phyloP scores from a whole-genome alignment of 64 coral and sea anemone genomes.

The Acropora yongei region DNA sequence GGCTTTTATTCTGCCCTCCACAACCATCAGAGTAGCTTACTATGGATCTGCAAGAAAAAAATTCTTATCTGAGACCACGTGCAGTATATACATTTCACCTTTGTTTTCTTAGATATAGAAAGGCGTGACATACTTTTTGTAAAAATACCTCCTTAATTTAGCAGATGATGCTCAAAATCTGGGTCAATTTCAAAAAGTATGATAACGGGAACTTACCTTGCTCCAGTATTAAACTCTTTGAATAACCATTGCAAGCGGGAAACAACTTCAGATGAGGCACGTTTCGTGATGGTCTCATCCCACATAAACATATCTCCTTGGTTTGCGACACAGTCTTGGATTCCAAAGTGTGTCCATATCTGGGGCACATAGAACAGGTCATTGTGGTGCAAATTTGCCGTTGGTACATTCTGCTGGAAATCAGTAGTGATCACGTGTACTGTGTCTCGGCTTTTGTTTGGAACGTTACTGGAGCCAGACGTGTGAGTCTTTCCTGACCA shows the following conservation, averaged over 20 bases:
- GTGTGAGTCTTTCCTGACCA: constrained; percentile 8
- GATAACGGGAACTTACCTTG: not conserved
- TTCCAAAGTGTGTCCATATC: constrained; percentile 42
- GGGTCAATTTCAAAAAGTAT: not conserved
- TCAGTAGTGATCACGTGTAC: constrained; percentile 40
- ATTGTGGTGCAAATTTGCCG: not conserved
- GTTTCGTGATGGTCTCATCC: constrained; percentile 38
- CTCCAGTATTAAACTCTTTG: not conserved
- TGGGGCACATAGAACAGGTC: constrained; percentile 14
- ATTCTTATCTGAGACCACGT: not conserved
- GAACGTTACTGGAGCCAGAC: not conserved
- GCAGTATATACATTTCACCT: too few relatives aligned
- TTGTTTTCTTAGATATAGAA: too few relatives aligned
- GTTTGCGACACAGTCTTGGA: constrained; percentile 38
- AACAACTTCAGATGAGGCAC: constrained; percentile 17
- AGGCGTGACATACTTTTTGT: too few relatives aligned
- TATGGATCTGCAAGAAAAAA: constrained; percentile 13
- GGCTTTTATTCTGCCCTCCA: constrained; percentile 29
- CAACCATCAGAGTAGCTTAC: constrained; percentile 56
- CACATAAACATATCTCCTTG: constrained; percentile 39
- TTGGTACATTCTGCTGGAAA: constrained; percentile 63
- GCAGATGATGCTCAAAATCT: not conserved
- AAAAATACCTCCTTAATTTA: too few relatives aligned
- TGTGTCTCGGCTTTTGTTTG: not conserved
- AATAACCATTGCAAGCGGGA: constrained; percentile 18